Conservation (phyloP, 2,113 vertebrate genomes). For the Monarcha castaneiventris region DNA sequence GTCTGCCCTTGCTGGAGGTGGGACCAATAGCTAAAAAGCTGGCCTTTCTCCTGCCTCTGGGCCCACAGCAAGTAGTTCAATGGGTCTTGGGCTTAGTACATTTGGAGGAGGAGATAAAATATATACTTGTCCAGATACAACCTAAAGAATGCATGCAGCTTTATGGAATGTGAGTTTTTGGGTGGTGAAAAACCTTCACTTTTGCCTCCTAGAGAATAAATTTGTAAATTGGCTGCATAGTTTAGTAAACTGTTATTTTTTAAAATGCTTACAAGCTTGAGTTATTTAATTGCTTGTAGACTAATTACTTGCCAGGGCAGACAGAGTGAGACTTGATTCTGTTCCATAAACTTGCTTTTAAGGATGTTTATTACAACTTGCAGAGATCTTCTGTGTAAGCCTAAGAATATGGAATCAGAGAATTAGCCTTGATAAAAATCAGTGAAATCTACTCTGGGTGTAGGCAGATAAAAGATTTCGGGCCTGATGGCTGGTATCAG, state of each 20-base stretch:
- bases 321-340: background rate
- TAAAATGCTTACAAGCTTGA: background rate
- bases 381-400: background rate
- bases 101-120: background rate
- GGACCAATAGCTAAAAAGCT: background rate
- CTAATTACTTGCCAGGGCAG: background rate
- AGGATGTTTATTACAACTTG: constrained; percentile 9
- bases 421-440: background rate
- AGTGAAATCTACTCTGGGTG: background rate
- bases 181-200: background rate
- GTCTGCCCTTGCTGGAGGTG: rapidly evolving
- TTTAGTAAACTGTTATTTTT: background rate
- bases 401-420: background rate
- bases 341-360: constrained; percentile 14
- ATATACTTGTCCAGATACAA: background rate
- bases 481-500: background rate
- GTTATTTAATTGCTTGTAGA: background rate
- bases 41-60: background rate
- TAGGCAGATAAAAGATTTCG: background rate
- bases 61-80: background rate
- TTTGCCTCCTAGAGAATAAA: background rate
- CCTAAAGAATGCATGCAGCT: background rate
- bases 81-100: rapidly evolving
- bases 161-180: background rate
- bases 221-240: background rate